These are phyloP conservation scores for Nannoperca australis DNA, from an alignment of 2,797 vertebrate genomes.

Conservation along the genomic window DNA sequence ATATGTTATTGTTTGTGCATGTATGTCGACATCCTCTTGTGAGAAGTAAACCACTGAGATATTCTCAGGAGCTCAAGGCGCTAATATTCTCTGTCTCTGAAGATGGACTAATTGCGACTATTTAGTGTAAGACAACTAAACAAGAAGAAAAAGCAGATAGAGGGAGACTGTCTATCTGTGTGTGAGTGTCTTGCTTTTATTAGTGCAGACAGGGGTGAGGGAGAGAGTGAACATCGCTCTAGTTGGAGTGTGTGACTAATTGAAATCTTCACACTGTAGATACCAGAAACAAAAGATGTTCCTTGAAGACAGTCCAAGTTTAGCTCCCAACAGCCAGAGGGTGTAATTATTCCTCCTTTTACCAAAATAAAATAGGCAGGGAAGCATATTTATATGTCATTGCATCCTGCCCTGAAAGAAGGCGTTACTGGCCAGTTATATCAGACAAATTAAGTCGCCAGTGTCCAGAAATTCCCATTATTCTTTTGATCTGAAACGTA, in stretches of 20 bases:
- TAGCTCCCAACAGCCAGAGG: background rate
- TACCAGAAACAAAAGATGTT: slow-evolving; percentile 19
- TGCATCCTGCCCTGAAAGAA: slow-evolving; percentile 1
- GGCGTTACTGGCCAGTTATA: background rate
- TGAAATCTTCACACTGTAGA: slow-evolving; percentile 25
- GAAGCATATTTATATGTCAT: slow-evolving; percentile 15
- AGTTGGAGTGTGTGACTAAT: slow-evolving; percentile 38
- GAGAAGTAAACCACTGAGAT: background rate
- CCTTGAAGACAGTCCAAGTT: background rate
- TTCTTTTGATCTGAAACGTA: background rate
- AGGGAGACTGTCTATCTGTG: slow-evolving; percentile 2
- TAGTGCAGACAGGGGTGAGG: slow-evolving; percentile 18
- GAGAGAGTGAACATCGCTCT: background rate
- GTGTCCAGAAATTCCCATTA: background rate
- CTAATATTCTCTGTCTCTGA: background rate
- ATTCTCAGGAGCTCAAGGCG: background rate
- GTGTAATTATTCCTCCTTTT: background rate
- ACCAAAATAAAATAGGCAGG: background rate
- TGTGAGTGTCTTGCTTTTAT: slow-evolving; percentile 37
- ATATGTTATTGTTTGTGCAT: background rate
- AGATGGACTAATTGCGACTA: background rate
- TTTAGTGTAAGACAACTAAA: slow-evolving; percentile 25
- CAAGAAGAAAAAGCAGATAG: slow-evolving; percentile 3
- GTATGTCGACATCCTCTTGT: background rate
- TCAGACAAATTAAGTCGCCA: background rate